These are phyloP conservation scores for Apteryx owenii DNA, from an alignment of 2,113 vertebrate genomes.

Conservation along the genomic window DNA sequence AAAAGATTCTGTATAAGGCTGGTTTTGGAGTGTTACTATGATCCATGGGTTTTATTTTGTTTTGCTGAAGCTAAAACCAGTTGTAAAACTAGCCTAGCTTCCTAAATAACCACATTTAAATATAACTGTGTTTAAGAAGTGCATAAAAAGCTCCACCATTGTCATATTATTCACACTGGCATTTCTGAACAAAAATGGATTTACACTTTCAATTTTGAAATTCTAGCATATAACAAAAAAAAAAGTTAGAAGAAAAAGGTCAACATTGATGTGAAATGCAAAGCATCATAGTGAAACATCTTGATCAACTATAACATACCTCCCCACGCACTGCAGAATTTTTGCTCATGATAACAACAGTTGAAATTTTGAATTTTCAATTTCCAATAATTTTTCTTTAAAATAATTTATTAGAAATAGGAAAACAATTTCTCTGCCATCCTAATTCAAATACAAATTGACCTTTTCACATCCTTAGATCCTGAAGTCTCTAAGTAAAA, in stretches of 20 bases:
- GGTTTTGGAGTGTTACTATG: not conserved
- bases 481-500: not conserved
- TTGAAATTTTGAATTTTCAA: not conserved
- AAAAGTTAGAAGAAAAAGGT: not conserved
- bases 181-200: constrained; percentile 14
- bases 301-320: not conserved
- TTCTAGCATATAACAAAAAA: not conserved
- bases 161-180: constrained; percentile 20
- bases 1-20: not conserved
- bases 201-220: not conserved
- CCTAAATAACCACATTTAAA: constrained; percentile 23
- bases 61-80: not conserved
- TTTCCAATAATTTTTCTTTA: not conserved
- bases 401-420: not conserved
- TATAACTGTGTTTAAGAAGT: not conserved
- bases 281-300: not conserved
- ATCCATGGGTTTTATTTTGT: not conserved
- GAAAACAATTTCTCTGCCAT: not conserved
- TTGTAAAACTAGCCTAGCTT: constrained; percentile 12
- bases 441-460: not conserved
- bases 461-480: not conserved
- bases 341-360: not conserved
- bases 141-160: constrained; percentile 5
- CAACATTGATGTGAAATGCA: not conserved
- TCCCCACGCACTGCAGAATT: not conserved